Evolutionary conservation across 2,888 invertebrate genomes (phyloP), one percentile per base, ranked within the genome.

Genomic region (Caenorhabditis virilis): DNA sequence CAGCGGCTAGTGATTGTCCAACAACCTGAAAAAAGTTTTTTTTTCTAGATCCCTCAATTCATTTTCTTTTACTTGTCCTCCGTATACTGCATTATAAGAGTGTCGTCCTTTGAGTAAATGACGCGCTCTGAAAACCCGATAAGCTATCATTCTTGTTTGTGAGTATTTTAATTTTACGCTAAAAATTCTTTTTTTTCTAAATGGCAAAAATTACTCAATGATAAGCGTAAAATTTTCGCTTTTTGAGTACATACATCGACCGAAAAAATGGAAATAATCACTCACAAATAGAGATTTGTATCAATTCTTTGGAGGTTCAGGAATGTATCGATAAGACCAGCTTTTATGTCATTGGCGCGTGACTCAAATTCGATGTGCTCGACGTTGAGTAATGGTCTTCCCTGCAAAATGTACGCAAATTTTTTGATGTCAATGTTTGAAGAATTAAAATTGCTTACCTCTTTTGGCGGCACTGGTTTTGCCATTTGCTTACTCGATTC

Each of bases 251-350:
- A 39, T 39, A 16, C 22, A 27, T 33, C 11, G 5, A 36, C 15
- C 15, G 15, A 15, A 42, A 42, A 42, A 42, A 42, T 42, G 13
- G 22, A 46, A 20, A 30, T 9, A 30, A 42, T 23, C 20, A 15
- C 53, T 69, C 16, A 69, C 69, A 69, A 20, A 18, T 69, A 69
- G 11, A 69, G 23, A 27, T 69, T 63, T 23, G 58, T 65, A 30
- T 69, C 69, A 35, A 69, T 65, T 7, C 56, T 26, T 18, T 69
- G 64, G 1, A 69, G 39, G 46, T 69, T 69, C 27, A 69, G 26
- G 42, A 69, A 69, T n/a, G 69, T 69, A 27, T 69, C 69, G 11
- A 69, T 59, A 1, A 69, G 45, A 1, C 69, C 69, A 7, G 69
- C 69, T 46, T 59, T 55, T 9, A 69, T 65, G 35, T 69, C 61